Base-by-base conservation (phyloP, 2,888 invertebrate species). In the Chironomus tentans region DNA sequence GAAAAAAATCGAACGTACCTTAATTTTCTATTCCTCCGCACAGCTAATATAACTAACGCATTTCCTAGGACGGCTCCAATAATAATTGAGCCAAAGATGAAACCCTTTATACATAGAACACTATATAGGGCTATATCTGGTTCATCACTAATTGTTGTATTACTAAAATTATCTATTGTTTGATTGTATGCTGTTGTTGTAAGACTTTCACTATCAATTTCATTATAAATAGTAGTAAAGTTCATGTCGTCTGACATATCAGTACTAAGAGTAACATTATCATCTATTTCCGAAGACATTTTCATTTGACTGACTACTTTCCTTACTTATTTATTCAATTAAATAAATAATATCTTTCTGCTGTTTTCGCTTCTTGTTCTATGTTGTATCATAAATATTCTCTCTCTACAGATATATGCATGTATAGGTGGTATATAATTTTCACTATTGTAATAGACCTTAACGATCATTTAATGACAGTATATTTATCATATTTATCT, bases 41-140 rank as follows among this genome's bases (percentile, higher is more conserved):
- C 74, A 21, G 74, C 74, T 47, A 74, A 68, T 47, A 74, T 74
- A 21, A 74, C 74, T 79, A 97, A 87, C 2, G 95, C 92, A 86
- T 97, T 97, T 75, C 97, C 97, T 76, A 96, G 88, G 18, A 95
- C 89, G 46, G 97, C 97, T 79, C 94, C 91, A 76, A 94, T 87
- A 81, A 97, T 97, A 83, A 97, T 95, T 79, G 89, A 89, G 77
- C 91, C 88, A 88, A 96, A 95, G 79, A 92, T 87, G 81, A 92
- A 88, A 77, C 90, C 91, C 83, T 93, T 93, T 79, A 91, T 84
- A 78, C 91, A 86, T 79, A 91, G 84, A 56, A 89, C 81, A 77
- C 91, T 82, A 68, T 88, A 81, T 56, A 87, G 86, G 68, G 86
- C 81, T 21, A 75, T 6, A n/a, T 22, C 22, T 10, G 13, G 65